Conservation (phyloP, 1,140 invertebrate genomes). For the Drosophila subpulchrella region DNA sequence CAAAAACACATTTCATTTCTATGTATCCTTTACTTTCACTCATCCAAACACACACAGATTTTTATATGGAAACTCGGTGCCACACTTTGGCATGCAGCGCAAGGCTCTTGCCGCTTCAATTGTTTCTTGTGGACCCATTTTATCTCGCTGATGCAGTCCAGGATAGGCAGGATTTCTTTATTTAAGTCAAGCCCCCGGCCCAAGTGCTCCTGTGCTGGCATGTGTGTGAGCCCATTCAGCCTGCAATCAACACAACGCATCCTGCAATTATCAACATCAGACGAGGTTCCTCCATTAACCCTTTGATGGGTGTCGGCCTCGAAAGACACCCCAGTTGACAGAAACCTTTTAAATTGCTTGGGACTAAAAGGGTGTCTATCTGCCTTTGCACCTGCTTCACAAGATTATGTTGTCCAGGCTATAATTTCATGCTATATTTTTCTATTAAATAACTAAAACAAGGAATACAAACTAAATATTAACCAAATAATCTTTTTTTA, state of each 20-base stretch:
- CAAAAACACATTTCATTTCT: conserved; percentile 81
- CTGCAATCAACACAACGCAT: conserved; percentile 78
- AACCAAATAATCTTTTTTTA: too few relatives aligned
- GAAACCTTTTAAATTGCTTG: neutral
- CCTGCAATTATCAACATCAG: conserved; percentile 80
- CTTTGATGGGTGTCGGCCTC: conserved; percentile 12
- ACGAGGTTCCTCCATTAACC: conserved; percentile 32
- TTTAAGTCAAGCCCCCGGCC: conserved; percentile 74
- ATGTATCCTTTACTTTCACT: conserved; percentile 74
- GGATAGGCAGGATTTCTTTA: conserved; percentile 79
- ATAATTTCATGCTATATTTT: too few relatives aligned
- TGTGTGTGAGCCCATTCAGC: conserved; percentile 55
- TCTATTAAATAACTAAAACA: too few relatives aligned
- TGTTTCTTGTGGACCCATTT: conserved; percentile 76
- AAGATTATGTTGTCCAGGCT: too few relatives aligned
- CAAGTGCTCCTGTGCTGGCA: conserved; percentile 40
- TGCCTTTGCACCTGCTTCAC: neutral
- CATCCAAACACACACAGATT: conserved; percentile 21
- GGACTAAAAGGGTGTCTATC: neutral
- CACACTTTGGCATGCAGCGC: conserved; percentile 46
- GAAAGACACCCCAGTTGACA: neutral
- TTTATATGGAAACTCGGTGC: conserved; percentile 5
- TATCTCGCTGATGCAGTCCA: conserved; percentile 48
- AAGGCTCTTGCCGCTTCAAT: conserved; percentile 54
- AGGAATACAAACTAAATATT: too few relatives aligned